phyloP scores from a whole-genome alignment of 2,888 invertebrate species.

The Andrena bicolor region DNA sequence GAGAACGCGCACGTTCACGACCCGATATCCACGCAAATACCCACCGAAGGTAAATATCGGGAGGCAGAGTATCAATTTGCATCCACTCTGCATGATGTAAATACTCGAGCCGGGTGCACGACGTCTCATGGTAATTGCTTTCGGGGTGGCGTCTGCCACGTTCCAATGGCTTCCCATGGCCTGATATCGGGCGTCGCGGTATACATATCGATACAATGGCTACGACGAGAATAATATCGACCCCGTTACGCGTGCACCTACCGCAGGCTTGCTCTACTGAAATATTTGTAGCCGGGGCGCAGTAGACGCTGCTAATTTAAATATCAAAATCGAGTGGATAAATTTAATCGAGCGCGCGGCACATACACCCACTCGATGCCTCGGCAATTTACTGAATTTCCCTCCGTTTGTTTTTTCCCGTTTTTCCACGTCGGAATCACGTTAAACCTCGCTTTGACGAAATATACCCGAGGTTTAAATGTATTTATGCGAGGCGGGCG shows the following conservation, averaged over 20 bases:
- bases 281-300: constrained; percentile 5
- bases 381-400: background rate
- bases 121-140: constrained; percentile 71
- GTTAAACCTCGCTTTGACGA: constrained; percentile 12
- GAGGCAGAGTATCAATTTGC: constrained; percentile 68
- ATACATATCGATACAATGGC: constrained; percentile 55
- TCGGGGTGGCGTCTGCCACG: constrained; percentile 62
- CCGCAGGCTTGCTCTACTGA: background rate
- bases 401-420: background rate
- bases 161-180: constrained; percentile 54
- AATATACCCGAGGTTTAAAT: constrained; percentile 14
- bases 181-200: constrained; percentile 47
- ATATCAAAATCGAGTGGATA: background rate
- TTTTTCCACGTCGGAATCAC: background rate
- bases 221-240: constrained; percentile 54
- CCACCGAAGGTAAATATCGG: constrained; percentile 88
- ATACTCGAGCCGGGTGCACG: constrained; percentile 54
- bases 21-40: constrained; percentile 89
- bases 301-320: background rate
- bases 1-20: constrained; percentile 92
- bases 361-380: background rate
- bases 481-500: background rate
- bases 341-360: background rate
- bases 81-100: constrained; percentile 70
- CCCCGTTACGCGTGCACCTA: constrained; percentile 19